These are phyloP conservation scores for Chrysogorgia sp. DNA, from an alignment of 92 coral and sea anemone genomes.

Conservation along the genomic window DNA sequence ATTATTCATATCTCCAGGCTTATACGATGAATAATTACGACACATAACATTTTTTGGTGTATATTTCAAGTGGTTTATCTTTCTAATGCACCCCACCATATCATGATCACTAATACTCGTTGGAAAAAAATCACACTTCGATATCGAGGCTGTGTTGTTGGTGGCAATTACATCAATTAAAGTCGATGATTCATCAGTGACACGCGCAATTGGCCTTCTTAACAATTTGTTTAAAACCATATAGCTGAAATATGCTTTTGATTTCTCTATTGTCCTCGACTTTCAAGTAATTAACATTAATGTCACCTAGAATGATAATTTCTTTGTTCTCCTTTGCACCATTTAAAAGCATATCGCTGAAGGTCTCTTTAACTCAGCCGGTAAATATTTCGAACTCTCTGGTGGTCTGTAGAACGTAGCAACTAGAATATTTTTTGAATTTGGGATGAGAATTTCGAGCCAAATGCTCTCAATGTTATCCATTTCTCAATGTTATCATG, in stretches of 20 bases:
- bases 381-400: neutral
- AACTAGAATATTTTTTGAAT: slow-evolving; percentile 24
- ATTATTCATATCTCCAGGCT: too few species aligned
- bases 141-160: neutral
- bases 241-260: slow-evolving; percentile 3
- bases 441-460: slow-evolving; percentile 14
- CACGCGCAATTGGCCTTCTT: slow-evolving; percentile 15
- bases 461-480: slow-evolving; percentile 17
- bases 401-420: slow-evolving; percentile 9
- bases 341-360: neutral
- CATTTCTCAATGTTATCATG: too few species aligned
- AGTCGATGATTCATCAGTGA: neutral
- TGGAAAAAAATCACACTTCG: neutral
- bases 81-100: neutral
- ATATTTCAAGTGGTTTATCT: neutral
- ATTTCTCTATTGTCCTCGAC: neutral
- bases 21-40: neutral
- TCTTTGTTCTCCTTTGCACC: slow-evolving; percentile 4
- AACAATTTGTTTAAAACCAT: slow-evolving; percentile 2
- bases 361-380: neutral
- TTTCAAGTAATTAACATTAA: slow-evolving; percentile 13
- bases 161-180: neutral
- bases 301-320: slow-evolving; percentile 2
- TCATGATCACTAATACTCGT: neutral
- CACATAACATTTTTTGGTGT: neutral